A percentile compares a stretch with the other conserved stretches of the same genome.
These are phyloP conservation scores for Tryphoninae sp. DNA, from an alignment of 2,888 invertebrate genomes.

Conservation along the genomic window DNA sequence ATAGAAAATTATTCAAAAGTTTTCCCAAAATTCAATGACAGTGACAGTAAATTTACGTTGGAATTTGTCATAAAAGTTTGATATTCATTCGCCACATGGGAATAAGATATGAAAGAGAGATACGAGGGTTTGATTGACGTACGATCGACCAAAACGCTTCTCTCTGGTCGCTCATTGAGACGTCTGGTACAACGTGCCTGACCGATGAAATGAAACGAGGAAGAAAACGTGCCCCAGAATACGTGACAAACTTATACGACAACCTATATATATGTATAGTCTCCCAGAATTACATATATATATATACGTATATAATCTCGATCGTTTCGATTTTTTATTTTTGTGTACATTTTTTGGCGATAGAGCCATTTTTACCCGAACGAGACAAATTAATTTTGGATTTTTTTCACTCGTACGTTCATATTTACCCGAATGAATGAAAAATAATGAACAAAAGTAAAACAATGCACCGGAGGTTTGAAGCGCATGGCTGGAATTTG, in stretches of 20 bases:
- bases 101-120: conserved; percentile 18
- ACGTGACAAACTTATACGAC: conserved; percentile 63
- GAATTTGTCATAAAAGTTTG: background rate
- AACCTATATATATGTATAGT: conserved; percentile 2
- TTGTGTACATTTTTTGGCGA: background rate
- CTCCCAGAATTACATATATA: conserved; percentile 30
- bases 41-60: too few species aligned
- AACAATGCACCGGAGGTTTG: conserved; percentile 37
- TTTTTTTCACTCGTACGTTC: background rate
- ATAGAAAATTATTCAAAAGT: too few species aligned
- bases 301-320: conserved; percentile 17
- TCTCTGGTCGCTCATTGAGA: conserved; percentile 46
- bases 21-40: too few species aligned
- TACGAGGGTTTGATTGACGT: conserved; percentile 47
- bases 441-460: conserved; percentile 16
- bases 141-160: conserved; percentile 28
- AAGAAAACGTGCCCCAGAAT: conserved; percentile 64
- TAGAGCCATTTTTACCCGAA: background rate
- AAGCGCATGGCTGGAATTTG: conserved; percentile 24
- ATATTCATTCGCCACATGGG: background rate
- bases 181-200: conserved; percentile 49
- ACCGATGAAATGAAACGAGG: conserved; percentile 60
- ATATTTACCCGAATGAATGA: background rate
- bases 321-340: background rate
- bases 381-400: background rate